Percentiles rank a stretch among this genome's conserved stretches.
Evolutionary conservation across 2,113 vertebrate species (phyloP).

Genomic region (Brachyhypopomus occidentalis): DNA sequence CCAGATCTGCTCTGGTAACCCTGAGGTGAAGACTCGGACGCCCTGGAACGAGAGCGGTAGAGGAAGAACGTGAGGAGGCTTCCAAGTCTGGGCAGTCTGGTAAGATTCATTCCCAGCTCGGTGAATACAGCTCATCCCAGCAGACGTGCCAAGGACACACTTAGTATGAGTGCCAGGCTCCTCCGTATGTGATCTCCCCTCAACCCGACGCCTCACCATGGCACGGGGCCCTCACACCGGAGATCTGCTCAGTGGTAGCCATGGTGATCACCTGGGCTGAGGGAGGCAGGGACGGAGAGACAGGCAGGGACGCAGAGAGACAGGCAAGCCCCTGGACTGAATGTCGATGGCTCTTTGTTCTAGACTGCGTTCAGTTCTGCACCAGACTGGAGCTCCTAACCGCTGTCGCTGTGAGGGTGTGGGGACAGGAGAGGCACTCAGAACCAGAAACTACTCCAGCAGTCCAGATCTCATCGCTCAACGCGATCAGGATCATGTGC

Average conservation of each 20-base stretch:
- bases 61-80: neutral
- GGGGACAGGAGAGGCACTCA: too few species aligned
- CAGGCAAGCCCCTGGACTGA: neutral
- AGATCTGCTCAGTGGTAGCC: too few species aligned
- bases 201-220: neutral
- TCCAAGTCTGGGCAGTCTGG: neutral
- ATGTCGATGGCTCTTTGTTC: neutral
- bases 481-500: too few species aligned
- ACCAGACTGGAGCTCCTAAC: neutral
- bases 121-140: neutral
- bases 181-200: conserved; percentile 13
- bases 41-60: neutral
- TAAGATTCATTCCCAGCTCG: neutral
- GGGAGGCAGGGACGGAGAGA: too few species aligned
- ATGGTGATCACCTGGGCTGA: too few species aligned
- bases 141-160: conserved; percentile 22
- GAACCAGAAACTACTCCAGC: too few species aligned
- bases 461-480: too few species aligned
- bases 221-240: too few species aligned
- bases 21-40: neutral
- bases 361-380: neutral
- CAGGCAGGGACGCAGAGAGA: neutral
- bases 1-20: neutral
- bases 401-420: neutral
- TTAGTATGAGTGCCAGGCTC: conserved; percentile 4